Conservation (phyloP, 2,113 vertebrate species). For the Macaca mulatta region DNA sequence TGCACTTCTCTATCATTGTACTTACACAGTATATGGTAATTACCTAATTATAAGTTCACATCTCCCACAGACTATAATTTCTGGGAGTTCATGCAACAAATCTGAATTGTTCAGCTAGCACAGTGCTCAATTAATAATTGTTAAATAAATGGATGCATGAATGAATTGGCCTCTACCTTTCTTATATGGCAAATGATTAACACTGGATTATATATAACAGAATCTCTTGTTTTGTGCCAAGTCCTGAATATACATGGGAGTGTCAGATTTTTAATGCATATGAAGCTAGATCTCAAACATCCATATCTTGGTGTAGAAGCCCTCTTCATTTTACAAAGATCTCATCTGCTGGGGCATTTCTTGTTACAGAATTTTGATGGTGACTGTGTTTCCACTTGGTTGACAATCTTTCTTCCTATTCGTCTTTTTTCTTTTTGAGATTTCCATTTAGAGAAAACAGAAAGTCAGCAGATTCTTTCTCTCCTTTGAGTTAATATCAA, state of each 20-base stretch:
- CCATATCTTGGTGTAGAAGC: not conserved
- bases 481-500: not conserved
- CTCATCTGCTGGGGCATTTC: not conserved
- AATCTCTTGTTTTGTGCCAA: not conserved
- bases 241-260: not conserved
- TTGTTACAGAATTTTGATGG: not conserved
- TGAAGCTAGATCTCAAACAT: not conserved
- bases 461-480: not conserved
- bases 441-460: not conserved
- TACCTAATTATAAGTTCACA: not conserved
- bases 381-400: not conserved
- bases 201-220: not conserved
- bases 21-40: not conserved
- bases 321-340: not conserved
- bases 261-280: not conserved
- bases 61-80: not conserved
- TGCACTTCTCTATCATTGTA: not conserved
- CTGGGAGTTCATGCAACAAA: not conserved
- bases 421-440: not conserved
- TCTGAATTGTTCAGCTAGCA: not conserved
- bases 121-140: not conserved
- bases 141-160: not conserved
- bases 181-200: not conserved
- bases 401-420: not conserved
- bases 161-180: not conserved